Conservation (phyloP, 2,797 vertebrate genomes). For the Chanos chanos region DNA sequence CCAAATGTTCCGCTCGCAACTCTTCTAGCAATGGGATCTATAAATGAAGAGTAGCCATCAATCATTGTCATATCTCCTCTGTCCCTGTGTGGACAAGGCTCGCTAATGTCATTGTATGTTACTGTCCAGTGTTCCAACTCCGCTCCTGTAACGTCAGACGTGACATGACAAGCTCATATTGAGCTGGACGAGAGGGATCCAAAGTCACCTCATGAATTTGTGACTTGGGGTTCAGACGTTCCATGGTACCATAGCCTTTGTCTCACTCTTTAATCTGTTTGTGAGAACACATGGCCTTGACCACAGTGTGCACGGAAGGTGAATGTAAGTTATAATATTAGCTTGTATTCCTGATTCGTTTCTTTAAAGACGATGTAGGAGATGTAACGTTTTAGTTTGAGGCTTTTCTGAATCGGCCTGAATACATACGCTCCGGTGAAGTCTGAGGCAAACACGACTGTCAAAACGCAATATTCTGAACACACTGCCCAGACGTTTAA, state of each 20-base stretch:
- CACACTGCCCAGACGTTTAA: too few relatives aligned
- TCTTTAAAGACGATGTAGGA: too few relatives aligned
- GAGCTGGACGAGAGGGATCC: constrained; percentile 81
- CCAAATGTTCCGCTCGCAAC: constrained; percentile 58
- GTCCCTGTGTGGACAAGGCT: constrained; percentile 84
- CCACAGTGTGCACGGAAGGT: background rate
- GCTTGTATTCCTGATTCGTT: background rate
- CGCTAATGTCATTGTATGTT: constrained; percentile 94
- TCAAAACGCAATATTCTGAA: too few relatives aligned
- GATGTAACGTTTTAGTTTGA: too few relatives aligned
- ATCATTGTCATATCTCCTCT: constrained; percentile 92
- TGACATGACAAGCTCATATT: constrained; percentile 91
- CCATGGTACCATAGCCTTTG: constrained; percentile 49
- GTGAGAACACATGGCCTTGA: background rate
- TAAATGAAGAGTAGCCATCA: constrained; percentile 94
- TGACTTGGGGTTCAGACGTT: constrained; percentile 57
- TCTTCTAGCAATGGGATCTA: constrained; percentile 77
- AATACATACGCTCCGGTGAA: too few relatives aligned
- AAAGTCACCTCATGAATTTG: constrained; percentile 89
- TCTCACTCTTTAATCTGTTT: constrained; percentile 15
- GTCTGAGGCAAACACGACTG: too few relatives aligned
- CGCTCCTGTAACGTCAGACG: constrained; percentile 83
- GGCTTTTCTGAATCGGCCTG: too few relatives aligned
- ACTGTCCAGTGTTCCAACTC: constrained; percentile 87
- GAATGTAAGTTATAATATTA: background rate